Percentiles rank a stretch among this genome's conserved stretches.
These are phyloP conservation scores for Trypoxylon attenuatum DNA, from an alignment of 2,888 invertebrate genomes.

Conservation along the genomic window DNA sequence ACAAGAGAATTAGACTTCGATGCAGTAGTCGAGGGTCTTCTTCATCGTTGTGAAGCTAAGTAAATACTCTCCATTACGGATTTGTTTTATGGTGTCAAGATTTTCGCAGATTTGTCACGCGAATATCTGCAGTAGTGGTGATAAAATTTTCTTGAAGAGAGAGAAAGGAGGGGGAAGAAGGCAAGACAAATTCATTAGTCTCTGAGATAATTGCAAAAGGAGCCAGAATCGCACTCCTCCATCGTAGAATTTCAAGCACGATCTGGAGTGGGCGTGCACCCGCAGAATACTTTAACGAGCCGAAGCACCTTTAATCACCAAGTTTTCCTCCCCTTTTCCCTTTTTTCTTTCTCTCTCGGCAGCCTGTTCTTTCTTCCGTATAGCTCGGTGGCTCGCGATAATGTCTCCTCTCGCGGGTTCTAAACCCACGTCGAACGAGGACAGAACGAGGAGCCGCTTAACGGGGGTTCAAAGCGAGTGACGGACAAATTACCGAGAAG, in stretches of 20 bases:
- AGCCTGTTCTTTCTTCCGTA: constrained; percentile 4
- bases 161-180: background rate
- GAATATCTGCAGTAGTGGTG: background rate
- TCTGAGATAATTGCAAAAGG: constrained; percentile 30
- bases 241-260: constrained; percentile 30
- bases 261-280: constrained; percentile 34
- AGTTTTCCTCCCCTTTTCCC: constrained; percentile 38
- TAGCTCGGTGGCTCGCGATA: too few species aligned
- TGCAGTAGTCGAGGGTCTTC: too few species aligned
- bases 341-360: constrained; percentile 12
- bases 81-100: too few species aligned
- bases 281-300: constrained; percentile 56
- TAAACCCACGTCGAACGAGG: too few species aligned
- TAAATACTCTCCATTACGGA: too few species aligned
- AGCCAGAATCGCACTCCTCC: constrained; percentile 16
- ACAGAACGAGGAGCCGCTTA: constrained; percentile 44
- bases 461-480: constrained; percentile 67
- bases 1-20: too few species aligned
- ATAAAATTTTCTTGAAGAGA: too few species aligned
- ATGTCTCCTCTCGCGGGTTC: too few species aligned
- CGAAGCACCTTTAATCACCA: constrained; percentile 60
- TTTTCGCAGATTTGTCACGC: constrained; percentile 30
- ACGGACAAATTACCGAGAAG: constrained; percentile 70
- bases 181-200: constrained; percentile 36
- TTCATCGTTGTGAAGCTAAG: too few species aligned